Percentiles rank a stretch among this genome's conserved stretches.
Evolutionary conservation across 2,797 vertebrate genomes (phyloP).

Genomic region (Denticeps clupeoides): DNA sequence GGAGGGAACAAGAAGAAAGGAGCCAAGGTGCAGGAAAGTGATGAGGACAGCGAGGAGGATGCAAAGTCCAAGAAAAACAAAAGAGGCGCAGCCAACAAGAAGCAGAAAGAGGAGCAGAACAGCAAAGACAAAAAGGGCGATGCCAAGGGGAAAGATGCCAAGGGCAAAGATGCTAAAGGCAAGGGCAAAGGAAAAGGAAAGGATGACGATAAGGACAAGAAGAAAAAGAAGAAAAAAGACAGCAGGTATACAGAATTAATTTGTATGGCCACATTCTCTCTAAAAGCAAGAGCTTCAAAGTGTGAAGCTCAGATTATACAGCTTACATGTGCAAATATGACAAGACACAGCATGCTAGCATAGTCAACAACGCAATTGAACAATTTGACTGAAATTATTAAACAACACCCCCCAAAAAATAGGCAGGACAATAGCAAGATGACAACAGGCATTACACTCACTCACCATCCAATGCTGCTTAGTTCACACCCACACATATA

Average conservation of each 20-base stretch:
- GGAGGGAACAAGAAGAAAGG: constrained; percentile 31
- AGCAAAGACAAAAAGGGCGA: constrained; percentile 51
- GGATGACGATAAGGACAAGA: constrained; percentile 30
- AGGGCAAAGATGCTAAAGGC: not conserved
- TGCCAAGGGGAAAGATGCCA: constrained; percentile 28
- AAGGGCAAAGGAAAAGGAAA: constrained; percentile 18
- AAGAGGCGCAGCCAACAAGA: constrained; percentile 44
- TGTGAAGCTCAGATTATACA: too few species aligned
- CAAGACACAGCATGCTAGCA: too few species aligned
- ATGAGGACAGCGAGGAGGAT: constrained; percentile 44
- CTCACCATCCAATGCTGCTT: too few species aligned
- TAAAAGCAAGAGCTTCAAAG: too few species aligned
- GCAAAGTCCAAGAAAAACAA: constrained; percentile 46
- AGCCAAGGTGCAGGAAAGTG: constrained; percentile 37
- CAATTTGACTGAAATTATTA: too few species aligned
- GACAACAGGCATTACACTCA: too few species aligned
- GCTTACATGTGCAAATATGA: too few species aligned
- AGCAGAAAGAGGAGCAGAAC: constrained; percentile 34
- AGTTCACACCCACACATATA: too few species aligned
- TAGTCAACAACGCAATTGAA: too few species aligned
- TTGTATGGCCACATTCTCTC: too few species aligned
- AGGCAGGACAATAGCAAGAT: too few species aligned
- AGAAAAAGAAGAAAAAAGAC: constrained; percentile 46
- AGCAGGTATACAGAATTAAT: constrained; percentile 60
- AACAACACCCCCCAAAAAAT: too few species aligned